Evolutionary conservation across 2,888 invertebrate genomes (phyloP), one percentile per base, ranked within the genome.

Genomic region (Tenthredo mesomela): DNA sequence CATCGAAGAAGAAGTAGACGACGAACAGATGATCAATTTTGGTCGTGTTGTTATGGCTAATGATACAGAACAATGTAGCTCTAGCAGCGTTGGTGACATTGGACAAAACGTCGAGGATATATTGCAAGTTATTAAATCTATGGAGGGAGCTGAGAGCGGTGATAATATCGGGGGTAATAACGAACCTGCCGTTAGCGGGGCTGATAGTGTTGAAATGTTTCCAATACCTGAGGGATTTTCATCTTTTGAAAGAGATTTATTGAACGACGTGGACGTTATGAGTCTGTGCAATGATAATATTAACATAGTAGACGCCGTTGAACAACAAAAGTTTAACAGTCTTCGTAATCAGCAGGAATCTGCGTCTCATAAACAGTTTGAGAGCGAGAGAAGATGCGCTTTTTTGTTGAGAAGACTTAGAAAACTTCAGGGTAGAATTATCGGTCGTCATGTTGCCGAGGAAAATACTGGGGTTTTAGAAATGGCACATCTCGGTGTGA

Each of bases 401-500:
- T 96, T 96, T 91, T 93, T 98, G 83, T 91, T 96, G 89, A 94
- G 97, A 87, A 95, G 98, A 87, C 93, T 97, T 85, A 94, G 97
- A 18, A 97, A 97, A 91, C 93, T 97, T 37, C 97, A 98, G 92
- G 95, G 96, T 0, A 95, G 96, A 83, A 94, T 96, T 54, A 95
- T 97, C 91, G 97, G 97, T 6, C 96, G 96, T 86, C 97, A 98
- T 92, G 94, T 96, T 40, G 96, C 97, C 82, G 96, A 97, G 88
- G 98, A 98, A 93, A 95, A 97, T 15, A 95, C 96, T 33, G 97
- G 97, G 6, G 95, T 97, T 84, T 95, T 97, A 87, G 96, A 97
- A 87, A 95, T 96, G 90, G 96, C 96, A 40, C 96, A 97, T 86
- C 94, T 96, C 43, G 94, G 94, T 75, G 92, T 92, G 2, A 95